Conservation (phyloP, 2,888 invertebrate genomes). For the Teinopalpus imperialis region DNA sequence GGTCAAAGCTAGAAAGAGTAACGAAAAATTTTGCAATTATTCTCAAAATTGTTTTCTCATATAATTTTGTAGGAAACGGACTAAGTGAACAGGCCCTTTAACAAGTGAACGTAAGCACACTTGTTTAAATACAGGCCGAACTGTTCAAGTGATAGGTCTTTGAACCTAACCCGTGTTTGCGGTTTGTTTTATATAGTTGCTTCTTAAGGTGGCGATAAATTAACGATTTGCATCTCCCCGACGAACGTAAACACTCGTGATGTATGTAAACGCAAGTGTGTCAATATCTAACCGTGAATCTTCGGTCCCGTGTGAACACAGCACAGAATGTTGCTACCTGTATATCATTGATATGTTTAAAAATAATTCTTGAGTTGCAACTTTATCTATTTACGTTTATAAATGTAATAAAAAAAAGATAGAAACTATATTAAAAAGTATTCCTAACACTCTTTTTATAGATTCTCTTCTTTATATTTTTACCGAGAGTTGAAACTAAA, state of each 20-base stretch:
- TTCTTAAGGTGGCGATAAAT: constrained; percentile 75
- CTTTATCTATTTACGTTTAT: too few species aligned
- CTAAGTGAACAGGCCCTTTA: constrained; percentile 42
- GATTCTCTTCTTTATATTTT: too few species aligned
- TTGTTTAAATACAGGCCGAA: constrained; percentile 71
- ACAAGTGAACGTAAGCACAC: constrained; percentile 58
- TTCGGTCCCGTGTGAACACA: constrained; percentile 35
- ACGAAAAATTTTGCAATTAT: too few species aligned
- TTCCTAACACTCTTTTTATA: too few species aligned
- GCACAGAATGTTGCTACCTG: constrained; percentile 24
- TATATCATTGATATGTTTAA: constrained; percentile 2
- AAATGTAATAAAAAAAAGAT: too few species aligned
- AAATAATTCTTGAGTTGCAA: neutral
- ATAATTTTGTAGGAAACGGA: too few species aligned
- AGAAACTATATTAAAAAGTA: too few species aligned
- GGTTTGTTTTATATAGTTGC: constrained; percentile 73
- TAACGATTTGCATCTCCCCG: constrained; percentile 75
- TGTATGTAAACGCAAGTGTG: constrained; percentile 62
- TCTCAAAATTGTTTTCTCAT: too few species aligned
- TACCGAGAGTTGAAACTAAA: too few species aligned
- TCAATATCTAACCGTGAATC: constrained; percentile 54
- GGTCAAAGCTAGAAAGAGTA: too few species aligned
- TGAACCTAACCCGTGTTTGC: constrained; percentile 72
- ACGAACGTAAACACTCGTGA: constrained; percentile 64
- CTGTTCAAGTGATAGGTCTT: constrained; percentile 74